These are phyloP conservation scores for Cyclopterus lumpus DNA, from an alignment of 2,797 vertebrate genomes.

Conservation along the genomic window DNA sequence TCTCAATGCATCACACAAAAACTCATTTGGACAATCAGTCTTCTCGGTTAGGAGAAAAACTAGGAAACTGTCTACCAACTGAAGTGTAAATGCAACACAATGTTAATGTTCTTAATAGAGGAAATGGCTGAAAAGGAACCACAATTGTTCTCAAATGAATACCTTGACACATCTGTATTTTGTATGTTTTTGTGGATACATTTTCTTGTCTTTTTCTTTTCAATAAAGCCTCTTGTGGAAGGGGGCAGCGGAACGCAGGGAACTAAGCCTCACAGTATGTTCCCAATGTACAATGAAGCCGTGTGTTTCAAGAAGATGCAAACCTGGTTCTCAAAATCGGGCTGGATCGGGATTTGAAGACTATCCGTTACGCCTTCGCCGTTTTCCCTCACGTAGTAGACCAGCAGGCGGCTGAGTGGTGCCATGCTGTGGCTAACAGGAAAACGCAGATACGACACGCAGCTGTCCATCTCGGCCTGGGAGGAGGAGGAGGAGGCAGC, in stretches of 20 bases:
- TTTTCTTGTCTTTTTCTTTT: not conserved
- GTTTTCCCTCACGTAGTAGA: constrained; percentile 90
- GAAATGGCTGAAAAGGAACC: not conserved
- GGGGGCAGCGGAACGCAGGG: not conserved
- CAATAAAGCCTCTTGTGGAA: not conserved
- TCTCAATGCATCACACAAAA: too few relatives aligned
- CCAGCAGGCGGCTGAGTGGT: constrained; percentile 88
- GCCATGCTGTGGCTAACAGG: constrained; percentile 85
- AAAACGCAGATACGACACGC: constrained; percentile 86
- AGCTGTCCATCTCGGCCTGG: constrained; percentile 84
- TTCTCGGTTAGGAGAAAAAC: too few relatives aligned
- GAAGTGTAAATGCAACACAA: too few relatives aligned
- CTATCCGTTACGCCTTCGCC: constrained; percentile 94
- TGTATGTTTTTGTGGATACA: not conserved
- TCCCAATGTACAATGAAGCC: not conserved
- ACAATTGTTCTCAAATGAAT: not conserved
- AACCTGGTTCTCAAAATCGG: constrained; percentile 92
- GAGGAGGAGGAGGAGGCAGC: constrained; percentile 69
- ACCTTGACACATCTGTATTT: not conserved
- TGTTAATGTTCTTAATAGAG: not conserved
- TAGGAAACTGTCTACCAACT: too few relatives aligned
- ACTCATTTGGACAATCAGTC: too few relatives aligned
- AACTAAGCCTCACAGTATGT: not conserved
- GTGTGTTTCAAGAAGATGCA: not conserved
- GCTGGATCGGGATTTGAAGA: constrained; percentile 86